phyloP scores from a whole-genome alignment of 2,888 invertebrate genomes.

The Acanthosoma haemorrhoidale region DNA sequence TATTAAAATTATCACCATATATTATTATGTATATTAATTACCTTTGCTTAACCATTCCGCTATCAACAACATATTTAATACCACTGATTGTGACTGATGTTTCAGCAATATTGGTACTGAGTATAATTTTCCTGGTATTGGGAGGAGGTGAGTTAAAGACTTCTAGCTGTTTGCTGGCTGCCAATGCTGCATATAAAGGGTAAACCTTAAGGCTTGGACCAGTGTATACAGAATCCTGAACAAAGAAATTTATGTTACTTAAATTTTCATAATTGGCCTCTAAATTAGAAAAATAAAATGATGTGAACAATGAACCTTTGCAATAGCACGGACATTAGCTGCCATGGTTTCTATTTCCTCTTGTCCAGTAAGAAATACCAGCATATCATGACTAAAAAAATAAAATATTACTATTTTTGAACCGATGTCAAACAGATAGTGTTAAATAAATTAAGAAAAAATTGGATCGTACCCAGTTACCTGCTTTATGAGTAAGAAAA shows the following conservation, averaged over 20 bases:
- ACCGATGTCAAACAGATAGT: too few species aligned
- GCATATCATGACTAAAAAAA: slow-evolving; percentile 72
- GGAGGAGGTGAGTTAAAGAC: slow-evolving; percentile 49
- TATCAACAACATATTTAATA: slow-evolving; percentile 84
- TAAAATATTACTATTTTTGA: slow-evolving; percentile 32
- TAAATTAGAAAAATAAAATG: neutral
- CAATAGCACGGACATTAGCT: slow-evolving; percentile 64
- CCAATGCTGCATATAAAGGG: slow-evolving; percentile 53
- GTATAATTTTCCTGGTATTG: slow-evolving; percentile 51
- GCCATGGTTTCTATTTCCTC: slow-evolving; percentile 91
- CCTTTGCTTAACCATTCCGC: slow-evolving; percentile 86
- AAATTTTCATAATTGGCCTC: neutral
- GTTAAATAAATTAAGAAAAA: too few species aligned
- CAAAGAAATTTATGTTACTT: neutral
- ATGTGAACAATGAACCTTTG: slow-evolving; percentile 52
- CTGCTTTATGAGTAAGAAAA: too few species aligned
- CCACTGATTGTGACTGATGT: slow-evolving; percentile 60
- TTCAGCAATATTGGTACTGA: slow-evolving; percentile 58
- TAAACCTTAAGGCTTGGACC: slow-evolving; percentile 66
- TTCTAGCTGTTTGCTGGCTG: slow-evolving; percentile 49
- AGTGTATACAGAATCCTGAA: slow-evolving; percentile 37
- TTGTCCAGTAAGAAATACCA: slow-evolving; percentile 92
- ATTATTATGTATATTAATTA: slow-evolving; percentile 46
- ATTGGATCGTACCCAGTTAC: too few species aligned
- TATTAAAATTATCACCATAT: too few species aligned